Conservation (phyloP, 2,888 invertebrate species). For the Nomada hirtipes region DNA sequence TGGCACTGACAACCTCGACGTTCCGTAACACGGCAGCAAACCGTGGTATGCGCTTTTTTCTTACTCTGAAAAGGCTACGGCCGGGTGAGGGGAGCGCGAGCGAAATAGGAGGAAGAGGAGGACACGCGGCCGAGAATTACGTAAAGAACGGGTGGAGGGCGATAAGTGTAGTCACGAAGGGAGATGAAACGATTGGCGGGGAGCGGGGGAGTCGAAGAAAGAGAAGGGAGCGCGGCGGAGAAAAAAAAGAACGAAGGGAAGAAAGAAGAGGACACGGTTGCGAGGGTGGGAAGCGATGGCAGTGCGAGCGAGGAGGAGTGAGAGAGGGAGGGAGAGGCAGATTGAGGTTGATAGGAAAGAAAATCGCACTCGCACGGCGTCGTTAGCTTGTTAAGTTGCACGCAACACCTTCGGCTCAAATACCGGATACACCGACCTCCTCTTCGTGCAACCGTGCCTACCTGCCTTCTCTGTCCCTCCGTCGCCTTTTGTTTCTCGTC, state of each 20-base stretch:
- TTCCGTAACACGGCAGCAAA: slow-evolving; percentile 69
- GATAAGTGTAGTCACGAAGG: slow-evolving; percentile 45
- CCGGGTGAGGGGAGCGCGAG: neutral
- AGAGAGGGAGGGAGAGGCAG: slow-evolving; percentile 80
- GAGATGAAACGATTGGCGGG: slow-evolving; percentile 37
- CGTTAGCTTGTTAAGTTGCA: slow-evolving; percentile 84
- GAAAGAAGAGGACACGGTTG: slow-evolving; percentile 38
- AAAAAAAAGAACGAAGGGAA: neutral
- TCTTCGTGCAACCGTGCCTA: slow-evolving; percentile 58
- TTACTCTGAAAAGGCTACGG: slow-evolving; percentile 44
- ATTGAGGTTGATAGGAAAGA: slow-evolving; percentile 84
- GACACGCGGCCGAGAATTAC: slow-evolving; percentile 43
- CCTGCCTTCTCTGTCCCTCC: neutral
- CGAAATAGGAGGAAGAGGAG: neutral
- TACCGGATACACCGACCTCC: slow-evolving; percentile 81
- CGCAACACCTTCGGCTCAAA: slow-evolving; percentile 84
- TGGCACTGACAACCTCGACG: slow-evolving; percentile 55
- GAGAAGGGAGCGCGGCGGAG: neutral
- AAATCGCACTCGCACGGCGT: slow-evolving; percentile 84
- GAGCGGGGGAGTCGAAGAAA: slow-evolving; percentile 10
- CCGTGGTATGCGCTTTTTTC: slow-evolving; percentile 51
- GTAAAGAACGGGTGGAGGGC: slow-evolving; percentile 40
- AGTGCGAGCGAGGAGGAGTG: neutral
- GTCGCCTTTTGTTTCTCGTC: slow-evolving; percentile 15
- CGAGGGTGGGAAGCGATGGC: slow-evolving; percentile 32